Conservation (phyloP, 53 echinoderm and acorn worm genomes). For the Zoroaster sp. region DNA sequence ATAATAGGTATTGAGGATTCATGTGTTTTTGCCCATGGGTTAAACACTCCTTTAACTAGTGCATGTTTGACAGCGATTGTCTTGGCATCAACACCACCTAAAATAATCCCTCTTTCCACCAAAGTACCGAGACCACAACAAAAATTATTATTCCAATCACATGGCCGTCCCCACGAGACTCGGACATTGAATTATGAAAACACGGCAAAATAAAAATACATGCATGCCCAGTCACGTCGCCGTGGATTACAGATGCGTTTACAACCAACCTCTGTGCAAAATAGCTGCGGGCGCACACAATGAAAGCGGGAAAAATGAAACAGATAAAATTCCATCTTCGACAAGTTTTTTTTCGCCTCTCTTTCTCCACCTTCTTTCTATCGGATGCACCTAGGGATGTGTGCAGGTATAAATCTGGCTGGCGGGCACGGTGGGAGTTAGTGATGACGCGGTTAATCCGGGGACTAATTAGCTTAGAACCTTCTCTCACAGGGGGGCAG, state of each 20-base stretch:
- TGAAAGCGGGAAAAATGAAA: constrained; percentile 10
- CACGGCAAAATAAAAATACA: constrained; percentile 21
- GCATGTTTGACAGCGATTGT: too few relatives aligned
- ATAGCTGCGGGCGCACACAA: constrained; percentile 35
- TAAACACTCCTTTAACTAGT: too few relatives aligned
- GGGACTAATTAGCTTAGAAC: constrained; percentile 52
- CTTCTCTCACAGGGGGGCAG: constrained; percentile 19
- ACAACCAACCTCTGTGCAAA: constrained; percentile 40
- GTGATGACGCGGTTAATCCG: constrained; percentile 49
- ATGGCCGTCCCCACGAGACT: neutral
- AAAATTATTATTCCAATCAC: too few relatives aligned
- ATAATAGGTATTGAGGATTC: too few relatives aligned
- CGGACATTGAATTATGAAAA: neutral
- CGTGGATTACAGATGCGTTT: constrained; percentile 42
- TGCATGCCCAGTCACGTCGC: constrained; percentile 43
- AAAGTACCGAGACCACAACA: too few relatives aligned
- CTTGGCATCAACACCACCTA: too few relatives aligned
- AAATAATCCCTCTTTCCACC: too few relatives aligned
- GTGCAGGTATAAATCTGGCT: constrained; percentile 50
- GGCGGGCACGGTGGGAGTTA: constrained; percentile 20
- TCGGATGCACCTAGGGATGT: constrained; percentile 32
- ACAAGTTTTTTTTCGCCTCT: neutral
- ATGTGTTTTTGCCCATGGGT: too few relatives aligned
- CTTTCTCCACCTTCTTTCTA: neutral
- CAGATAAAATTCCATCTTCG: constrained; percentile 23